A percentile compares a stretch with the other conserved stretches of the same genome.
These are phyloP conservation scores for Helostoma temminkii DNA, from an alignment of 2,797 vertebrate genomes.

Conservation along the genomic window DNA sequence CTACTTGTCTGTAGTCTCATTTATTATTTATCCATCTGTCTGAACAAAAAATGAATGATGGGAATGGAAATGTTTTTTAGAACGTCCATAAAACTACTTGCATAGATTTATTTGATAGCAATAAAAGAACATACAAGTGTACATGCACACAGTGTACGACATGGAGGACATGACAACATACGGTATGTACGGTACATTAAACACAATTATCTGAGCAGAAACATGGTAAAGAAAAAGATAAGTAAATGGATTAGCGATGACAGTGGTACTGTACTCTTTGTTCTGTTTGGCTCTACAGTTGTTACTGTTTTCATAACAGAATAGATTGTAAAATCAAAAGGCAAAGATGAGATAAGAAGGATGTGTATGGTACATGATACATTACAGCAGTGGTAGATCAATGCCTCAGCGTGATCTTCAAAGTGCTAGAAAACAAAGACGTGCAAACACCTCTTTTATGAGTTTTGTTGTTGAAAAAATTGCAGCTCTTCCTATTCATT, in stretches of 20 bases:
- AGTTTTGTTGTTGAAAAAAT: background rate
- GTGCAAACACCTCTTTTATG: conserved; percentile 27
- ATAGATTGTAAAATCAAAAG: conserved; percentile 14
- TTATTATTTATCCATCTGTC: too few species aligned
- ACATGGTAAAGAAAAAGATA: background rate
- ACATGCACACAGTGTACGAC: background rate
- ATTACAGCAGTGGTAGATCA: conserved; percentile 63
- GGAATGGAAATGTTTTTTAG: too few species aligned
- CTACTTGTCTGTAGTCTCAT: conserved; percentile 1
- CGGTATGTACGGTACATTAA: background rate
- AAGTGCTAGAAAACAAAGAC: conserved; percentile 62
- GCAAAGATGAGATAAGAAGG: conserved; percentile 12
- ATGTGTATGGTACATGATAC: conserved; percentile 47
- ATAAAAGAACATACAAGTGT: too few species aligned
- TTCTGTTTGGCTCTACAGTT: background rate
- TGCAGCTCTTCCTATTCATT: too few species aligned
- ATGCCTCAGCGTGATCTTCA: conserved; percentile 67
- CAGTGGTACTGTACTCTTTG: background rate
- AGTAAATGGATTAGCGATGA: background rate
- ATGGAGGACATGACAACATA: background rate
- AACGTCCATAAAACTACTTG: too few species aligned
- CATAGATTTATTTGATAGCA: too few species aligned
- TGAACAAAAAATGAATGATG: too few species aligned
- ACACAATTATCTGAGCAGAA: background rate
- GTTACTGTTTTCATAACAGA: conserved; percentile 28